A percentile compares a stretch with the other conserved stretches of the same genome.
Evolutionary conservation across 2,797 vertebrate species (phyloP).

Genomic region (Eospalax fontanierii): DNA sequence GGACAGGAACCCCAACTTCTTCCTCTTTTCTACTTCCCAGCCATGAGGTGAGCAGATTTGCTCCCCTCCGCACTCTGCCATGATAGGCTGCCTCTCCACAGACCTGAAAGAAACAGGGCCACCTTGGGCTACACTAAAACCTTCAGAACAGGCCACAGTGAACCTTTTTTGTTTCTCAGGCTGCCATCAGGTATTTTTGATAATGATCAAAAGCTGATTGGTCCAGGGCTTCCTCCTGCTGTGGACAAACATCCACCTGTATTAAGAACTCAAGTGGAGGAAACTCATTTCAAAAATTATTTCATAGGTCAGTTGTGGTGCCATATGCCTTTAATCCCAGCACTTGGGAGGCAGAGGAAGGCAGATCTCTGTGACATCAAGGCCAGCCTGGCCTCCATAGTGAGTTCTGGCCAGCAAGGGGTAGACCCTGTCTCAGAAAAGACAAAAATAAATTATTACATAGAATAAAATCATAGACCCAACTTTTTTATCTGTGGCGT

Average conservation of each 20-base stretch:
- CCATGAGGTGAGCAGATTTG: accelerated
- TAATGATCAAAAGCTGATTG: neutral
- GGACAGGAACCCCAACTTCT: neutral
- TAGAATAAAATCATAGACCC: neutral
- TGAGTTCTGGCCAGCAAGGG: too few species aligned
- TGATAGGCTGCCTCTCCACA: neutral
- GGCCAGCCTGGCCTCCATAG: too few species aligned
- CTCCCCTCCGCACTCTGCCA: too few species aligned
- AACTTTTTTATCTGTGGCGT: neutral
- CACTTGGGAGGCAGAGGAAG: too few species aligned
- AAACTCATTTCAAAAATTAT: neutral
- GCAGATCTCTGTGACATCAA: too few species aligned
- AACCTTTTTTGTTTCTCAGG: neutral
- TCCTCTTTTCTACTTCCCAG: too few species aligned
- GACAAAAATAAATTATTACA: too few species aligned
- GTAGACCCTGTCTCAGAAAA: too few species aligned
- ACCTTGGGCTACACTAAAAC: neutral
- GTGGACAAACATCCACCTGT: neutral
- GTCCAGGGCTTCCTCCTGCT: neutral
- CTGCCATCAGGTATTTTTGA: neutral
- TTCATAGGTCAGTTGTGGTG: neutral
- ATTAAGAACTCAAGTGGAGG: too few species aligned
- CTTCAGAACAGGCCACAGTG: neutral
- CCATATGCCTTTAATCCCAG: too few species aligned
- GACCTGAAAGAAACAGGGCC: neutral